These are phyloP conservation scores for Limnephilus lunatus DNA, from an alignment of 2,888 invertebrate species.

Conservation along the genomic window DNA sequence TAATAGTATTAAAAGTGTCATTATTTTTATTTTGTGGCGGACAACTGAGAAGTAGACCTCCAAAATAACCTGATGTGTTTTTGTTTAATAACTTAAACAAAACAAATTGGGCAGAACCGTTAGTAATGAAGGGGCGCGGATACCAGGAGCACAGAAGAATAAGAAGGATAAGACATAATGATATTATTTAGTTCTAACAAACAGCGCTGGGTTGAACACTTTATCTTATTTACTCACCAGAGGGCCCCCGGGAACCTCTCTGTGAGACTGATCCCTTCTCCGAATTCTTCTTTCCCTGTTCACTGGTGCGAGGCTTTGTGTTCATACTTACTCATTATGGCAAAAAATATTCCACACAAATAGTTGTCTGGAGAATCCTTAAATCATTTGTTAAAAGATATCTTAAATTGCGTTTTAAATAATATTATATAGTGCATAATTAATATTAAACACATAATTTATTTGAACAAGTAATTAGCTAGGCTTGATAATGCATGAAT, in stretches of 20 bases:
- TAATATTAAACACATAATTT: too few relatives aligned
- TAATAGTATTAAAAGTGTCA: too few relatives aligned
- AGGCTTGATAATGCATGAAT: too few relatives aligned
- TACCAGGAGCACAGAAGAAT: background rate
- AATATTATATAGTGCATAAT: too few relatives aligned
- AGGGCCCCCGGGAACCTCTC: background rate
- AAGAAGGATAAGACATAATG: background rate
- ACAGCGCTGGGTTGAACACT: background rate
- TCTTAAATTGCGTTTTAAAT: too few relatives aligned
- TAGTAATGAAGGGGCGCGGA: background rate
- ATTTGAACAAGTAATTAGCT: too few relatives aligned
- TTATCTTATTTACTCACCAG: constrained; percentile 2
- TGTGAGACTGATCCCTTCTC: background rate
- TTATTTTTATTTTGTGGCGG: background rate
- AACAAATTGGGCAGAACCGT: background rate
- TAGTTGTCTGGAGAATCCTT: background rate
- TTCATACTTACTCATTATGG: background rate
- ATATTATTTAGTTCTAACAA: background rate
- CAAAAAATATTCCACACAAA: background rate
- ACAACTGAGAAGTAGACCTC: background rate
- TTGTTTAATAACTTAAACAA: background rate
- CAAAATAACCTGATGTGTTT: background rate
- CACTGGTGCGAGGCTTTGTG: background rate
- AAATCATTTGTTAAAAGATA: too few relatives aligned
- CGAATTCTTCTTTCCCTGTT: background rate